phyloP scores from a whole-genome alignment of 2,888 invertebrate species.

The Heliconius aoede region DNA sequence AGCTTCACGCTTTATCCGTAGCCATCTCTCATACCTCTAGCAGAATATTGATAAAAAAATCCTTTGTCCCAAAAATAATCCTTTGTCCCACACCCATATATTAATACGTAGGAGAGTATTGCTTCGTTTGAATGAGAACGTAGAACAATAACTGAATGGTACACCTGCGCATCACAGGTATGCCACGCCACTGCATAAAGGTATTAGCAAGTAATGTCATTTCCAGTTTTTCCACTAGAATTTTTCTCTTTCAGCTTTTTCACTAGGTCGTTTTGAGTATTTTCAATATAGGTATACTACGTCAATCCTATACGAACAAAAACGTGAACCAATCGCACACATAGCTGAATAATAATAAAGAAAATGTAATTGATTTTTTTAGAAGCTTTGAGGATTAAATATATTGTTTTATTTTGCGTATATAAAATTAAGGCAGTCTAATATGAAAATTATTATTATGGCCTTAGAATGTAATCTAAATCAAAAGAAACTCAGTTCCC shows the following conservation, averaged over 20 bases:
- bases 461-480: too few species aligned
- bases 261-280: not conserved
- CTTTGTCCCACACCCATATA: not conserved
- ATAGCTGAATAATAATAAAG: conserved; percentile 2
- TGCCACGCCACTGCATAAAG: not conserved
- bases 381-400: not conserved
- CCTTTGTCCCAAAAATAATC: not conserved
- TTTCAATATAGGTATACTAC: conserved; percentile 1
- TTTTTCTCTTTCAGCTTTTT: too few species aligned
- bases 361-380: not conserved
- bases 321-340: not conserved
- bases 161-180: not conserved
- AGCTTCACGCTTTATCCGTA: too few species aligned
- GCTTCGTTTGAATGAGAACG: not conserved
- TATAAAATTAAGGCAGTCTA: not conserved
- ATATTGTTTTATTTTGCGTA: not conserved
- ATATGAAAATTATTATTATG: not conserved
- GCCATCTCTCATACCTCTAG: not conserved
- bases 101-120: not conserved
- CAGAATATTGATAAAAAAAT: not conserved
- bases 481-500: too few species aligned
- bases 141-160: not conserved
- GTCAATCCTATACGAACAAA: not conserved
- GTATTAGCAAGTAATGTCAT: conserved; percentile 8
- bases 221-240: not conserved